Base-by-base conservation (phyloP, 2,797 vertebrate genomes). In the Pangasius djambal region DNA sequence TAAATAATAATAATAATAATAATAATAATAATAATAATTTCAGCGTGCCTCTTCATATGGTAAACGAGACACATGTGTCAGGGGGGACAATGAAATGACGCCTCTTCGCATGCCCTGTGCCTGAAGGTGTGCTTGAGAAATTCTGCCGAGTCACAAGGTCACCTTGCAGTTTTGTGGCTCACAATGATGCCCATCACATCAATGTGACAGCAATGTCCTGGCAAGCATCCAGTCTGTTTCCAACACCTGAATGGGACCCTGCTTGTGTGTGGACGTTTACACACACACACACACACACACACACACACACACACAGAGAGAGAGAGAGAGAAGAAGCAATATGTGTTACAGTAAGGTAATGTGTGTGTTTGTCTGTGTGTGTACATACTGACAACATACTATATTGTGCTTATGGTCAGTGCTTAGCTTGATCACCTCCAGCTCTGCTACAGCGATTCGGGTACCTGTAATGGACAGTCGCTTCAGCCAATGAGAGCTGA, bases 81-180 rank as follows among this genome's bases (percentile, higher is more conserved):
- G 13, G 6, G 70, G 52, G 52, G 52, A 12, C 22, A 83, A 48
- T 48, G 44, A 63, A 65, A 86, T 15, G 75, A 69, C 40, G 55
- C 28, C 59, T 83, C 61, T 90, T 74, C 10, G 63, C 31, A 74
- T 75, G 20, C 34, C 28, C 12, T 28, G 63, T 74, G 81, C 65
- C n/a, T 77, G 65, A 63, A 82, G 48, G 57, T 34, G 52, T n/a
- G 31, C 82, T 37, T 31, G 28, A 81, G 48, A 83, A 82, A 86
- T 89, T 72, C 69, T 83, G 81, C 16, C 12, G 37, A 88, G 85
- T 77, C 82, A 69, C 89, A 90, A 91, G 90, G 91, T 92, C 82
- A 91, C 91, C 90, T 90, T 90, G 86, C 86, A 89, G 88, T 90
- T 92, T 91, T 91, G 91, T 88, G 72, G 65, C 83, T 89, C 82